These are phyloP conservation scores for Alaudala cheleensis DNA, from an alignment of 2,113 vertebrate species.

Conservation along the genomic window DNA sequence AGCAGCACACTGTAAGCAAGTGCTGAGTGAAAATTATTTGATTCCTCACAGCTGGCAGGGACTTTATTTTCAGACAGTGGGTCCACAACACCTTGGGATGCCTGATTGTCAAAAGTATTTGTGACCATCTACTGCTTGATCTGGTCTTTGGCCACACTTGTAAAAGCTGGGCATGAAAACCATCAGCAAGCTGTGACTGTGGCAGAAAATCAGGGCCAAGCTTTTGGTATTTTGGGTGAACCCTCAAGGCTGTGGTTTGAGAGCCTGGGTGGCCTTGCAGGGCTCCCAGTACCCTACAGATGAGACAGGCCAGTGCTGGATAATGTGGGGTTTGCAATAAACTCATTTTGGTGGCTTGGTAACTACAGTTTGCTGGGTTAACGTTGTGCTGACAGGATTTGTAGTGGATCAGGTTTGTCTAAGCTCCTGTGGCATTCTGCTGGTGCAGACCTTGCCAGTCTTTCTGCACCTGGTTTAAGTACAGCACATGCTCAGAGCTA, in stretches of 20 bases:
- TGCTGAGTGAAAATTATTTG: background rate
- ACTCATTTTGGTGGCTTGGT: background rate
- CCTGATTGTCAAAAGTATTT: background rate
- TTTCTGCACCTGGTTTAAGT: background rate
- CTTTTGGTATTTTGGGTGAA: background rate
- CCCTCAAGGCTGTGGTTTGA: background rate
- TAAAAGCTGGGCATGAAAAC: background rate
- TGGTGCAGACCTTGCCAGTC: background rate
- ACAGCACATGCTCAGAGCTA: background rate
- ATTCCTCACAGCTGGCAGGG: background rate
- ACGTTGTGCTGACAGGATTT: background rate
- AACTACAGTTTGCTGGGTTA: background rate
- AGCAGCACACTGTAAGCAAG: background rate
- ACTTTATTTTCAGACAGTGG: accelerated
- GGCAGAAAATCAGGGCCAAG: background rate
- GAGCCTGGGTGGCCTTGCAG: background rate
- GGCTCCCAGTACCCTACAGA: background rate
- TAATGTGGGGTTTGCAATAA: background rate
- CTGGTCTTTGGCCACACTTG: background rate
- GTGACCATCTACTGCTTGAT: background rate
- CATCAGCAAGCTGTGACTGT: background rate
- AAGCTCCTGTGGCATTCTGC: background rate
- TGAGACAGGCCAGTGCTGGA: background rate
- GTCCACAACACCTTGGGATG: background rate
- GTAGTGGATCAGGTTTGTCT: background rate